Evolutionary conservation across 2,113 vertebrate species (phyloP).

Genomic region (Pleuronectes platessa): DNA sequence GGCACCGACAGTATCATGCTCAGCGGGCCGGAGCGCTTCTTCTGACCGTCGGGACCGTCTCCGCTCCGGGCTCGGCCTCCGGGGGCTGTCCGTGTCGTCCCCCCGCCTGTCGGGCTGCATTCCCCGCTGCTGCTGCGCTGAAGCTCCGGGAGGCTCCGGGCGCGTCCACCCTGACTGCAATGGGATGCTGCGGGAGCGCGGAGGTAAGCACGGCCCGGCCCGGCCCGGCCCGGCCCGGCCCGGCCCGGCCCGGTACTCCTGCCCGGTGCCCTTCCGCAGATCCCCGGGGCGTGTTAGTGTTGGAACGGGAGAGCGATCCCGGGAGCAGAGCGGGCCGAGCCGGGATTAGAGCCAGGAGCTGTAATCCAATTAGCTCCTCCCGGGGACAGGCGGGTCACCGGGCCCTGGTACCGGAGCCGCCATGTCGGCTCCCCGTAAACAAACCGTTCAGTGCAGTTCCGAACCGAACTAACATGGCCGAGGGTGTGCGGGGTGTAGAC

Average conservation of each 20-base stretch:
- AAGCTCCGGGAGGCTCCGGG: slow-evolving; percentile 63
- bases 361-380: slow-evolving; percentile 71
- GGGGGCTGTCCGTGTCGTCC: slow-evolving; percentile 57
- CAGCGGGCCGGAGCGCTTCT: slow-evolving; percentile 47
- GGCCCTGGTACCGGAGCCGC: no score
- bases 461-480: slow-evolving; percentile 1
- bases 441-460: not conserved
- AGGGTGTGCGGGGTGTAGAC: not conserved
- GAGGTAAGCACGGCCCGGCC: slow-evolving; percentile 76
- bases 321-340: slow-evolving; percentile 43
- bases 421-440: not conserved
- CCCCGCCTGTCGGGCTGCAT: slow-evolving; percentile 72
- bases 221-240: not conserved
- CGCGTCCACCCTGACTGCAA: slow-evolving; percentile 78
- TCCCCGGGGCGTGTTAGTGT: slow-evolving; percentile 10
- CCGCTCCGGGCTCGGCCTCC: slow-evolving; percentile 35
- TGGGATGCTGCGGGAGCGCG: slow-evolving; percentile 87
- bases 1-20: slow-evolving; percentile 56
- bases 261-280: slow-evolving; percentile 28
- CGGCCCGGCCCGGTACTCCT: not conserved
- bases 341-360: slow-evolving; percentile 60
- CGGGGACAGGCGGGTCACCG: slow-evolving; percentile 1
- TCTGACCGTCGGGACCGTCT: slow-evolving; percentile 54
- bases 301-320: slow-evolving; percentile 29
- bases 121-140: slow-evolving; percentile 70